Evolutionary conservation across 2,888 invertebrate genomes (phyloP), one percentile per base, ranked within the genome.

Genomic region (Dolomedes plantarius): DNA sequence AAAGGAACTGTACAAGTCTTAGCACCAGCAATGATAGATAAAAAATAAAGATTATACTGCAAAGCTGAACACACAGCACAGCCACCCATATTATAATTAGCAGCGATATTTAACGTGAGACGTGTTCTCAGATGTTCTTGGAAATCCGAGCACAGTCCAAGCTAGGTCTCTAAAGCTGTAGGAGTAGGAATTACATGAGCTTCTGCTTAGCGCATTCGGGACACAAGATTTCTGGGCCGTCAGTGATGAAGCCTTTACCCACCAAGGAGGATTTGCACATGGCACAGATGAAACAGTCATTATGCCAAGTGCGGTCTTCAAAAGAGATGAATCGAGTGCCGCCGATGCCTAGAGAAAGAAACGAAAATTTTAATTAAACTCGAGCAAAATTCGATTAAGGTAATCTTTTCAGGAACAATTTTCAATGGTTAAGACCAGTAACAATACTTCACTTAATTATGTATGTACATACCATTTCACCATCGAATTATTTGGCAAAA

Each of bases 271-370:
- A 95, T 92, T 96, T 95, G 94, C 99, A 99, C 91, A 95, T 95
- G 91, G 98, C 98, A 94, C 99, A 99, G 92, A 96, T 96, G 94
- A 99, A 99, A 93, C 98, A 98, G 93, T 99, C 98, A 93, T 99
- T 99, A 94, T 99, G 99, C 99, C 99, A 99, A 93, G 99, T 99
- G 89, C 98, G 95, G 93, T 99, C 99, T 92, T 99, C 99, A 93
- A 99, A 99, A 88, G 98, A 98, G 93, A 99, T 99, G 94, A 99
- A 99, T 91, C 99, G 96, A 86, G 98, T 98, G 91, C 98, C 98
- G 91, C 98, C 98, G 93, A 98, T 97, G 90, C 98, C 98, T 98
- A 92, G 5, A 82, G 62, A 56, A 23, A 67, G 67, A n/a, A 56
- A 23, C 56, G 3, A 5, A 3, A 5, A 19, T 3, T n/a, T 56